These are phyloP conservation scores for Scotopteryx bipunctaria DNA, from an alignment of 2,888 invertebrate species.

Conservation along the genomic window DNA sequence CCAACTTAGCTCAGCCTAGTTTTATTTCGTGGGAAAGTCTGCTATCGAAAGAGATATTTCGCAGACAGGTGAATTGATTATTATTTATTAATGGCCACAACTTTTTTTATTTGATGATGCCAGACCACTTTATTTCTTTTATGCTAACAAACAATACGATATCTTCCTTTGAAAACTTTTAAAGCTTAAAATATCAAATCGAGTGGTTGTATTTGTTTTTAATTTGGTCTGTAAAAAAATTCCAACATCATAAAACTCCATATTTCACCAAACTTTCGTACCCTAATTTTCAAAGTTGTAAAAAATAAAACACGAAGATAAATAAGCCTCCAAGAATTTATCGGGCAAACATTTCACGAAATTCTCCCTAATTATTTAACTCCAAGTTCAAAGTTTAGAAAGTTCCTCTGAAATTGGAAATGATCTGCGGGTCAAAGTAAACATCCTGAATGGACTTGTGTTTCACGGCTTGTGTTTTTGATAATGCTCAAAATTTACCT, in stretches of 20 bases:
- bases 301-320: conserved; percentile 22
- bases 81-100: conserved; percentile 25
- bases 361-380: conserved; percentile 27
- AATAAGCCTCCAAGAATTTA: conserved; percentile 18
- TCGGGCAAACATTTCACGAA: conserved; percentile 21
- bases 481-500: conserved; percentile 1
- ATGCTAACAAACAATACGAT: too few species aligned
- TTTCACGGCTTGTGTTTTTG: conserved; percentile 14
- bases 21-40: conserved; percentile 41
- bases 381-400: conserved; percentile 22
- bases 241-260: background rate
- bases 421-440: conserved; percentile 19
- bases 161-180: too few species aligned
- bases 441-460: background rate
- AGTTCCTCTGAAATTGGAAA: conserved; percentile 20
- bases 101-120: background rate
- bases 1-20: conserved; percentile 33
- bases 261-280: background rate
- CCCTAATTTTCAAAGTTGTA: background rate
- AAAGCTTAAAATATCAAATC: background rate
- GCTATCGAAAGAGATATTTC: conserved; percentile 32
- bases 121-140: too few species aligned
- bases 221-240: too few species aligned
- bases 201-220: too few species aligned
- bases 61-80: conserved; percentile 44